Evolutionary conservation across 2,113 vertebrate genomes (phyloP), one percentile per base, ranked within the genome.

Genomic region (Tichodroma muraria): DNA sequence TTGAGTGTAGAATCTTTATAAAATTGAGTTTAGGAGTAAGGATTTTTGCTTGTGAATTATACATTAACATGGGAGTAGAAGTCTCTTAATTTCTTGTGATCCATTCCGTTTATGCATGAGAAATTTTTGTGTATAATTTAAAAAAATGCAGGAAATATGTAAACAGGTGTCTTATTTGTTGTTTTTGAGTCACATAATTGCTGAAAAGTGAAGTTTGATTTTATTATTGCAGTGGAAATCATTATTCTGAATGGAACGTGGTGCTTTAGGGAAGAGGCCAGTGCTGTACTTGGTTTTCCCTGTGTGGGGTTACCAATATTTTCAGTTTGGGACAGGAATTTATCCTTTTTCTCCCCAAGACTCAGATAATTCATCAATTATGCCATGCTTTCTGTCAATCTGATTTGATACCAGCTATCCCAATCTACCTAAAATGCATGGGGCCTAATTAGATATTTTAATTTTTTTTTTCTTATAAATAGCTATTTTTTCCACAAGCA

Each of bases 161-260:
- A 5, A 50, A 28, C 9, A 18, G 18, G 45, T 30, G 31, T 6
- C 10, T 73, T 38, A 13, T 15, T 19, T 40, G 6, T 47, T 63
- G 17, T 25, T 71, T 44, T 28, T 60, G 4, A 0, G 30, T 69
- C 37, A 14, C 3, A 2, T 13, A 54, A 64, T 12, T 78, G 49
- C 52, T 60, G 50, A n/a, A 52, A 70, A 61, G 40, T 11, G 9
- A 57, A 37, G 8, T 24, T 52, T 52, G 14, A 21, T 71, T 45
- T 70, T 42, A 15, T 54, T 40, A 21, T 33, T 68, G 49, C 40
- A 37, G 22, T 37, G 28, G 31, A 52, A 79, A 42, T 64, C 2
- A 9, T 11, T 24, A 11, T 57, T 71, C 5, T 30, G 57, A 35
- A 6, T 12, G 33, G 35, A 57, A 72, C 0, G 0, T 23, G 24